Percentiles rank a stretch among this genome's conserved stretches.
Conservation (phyloP, 2,797 vertebrate species). For the Enteromius treurensis region DNA sequence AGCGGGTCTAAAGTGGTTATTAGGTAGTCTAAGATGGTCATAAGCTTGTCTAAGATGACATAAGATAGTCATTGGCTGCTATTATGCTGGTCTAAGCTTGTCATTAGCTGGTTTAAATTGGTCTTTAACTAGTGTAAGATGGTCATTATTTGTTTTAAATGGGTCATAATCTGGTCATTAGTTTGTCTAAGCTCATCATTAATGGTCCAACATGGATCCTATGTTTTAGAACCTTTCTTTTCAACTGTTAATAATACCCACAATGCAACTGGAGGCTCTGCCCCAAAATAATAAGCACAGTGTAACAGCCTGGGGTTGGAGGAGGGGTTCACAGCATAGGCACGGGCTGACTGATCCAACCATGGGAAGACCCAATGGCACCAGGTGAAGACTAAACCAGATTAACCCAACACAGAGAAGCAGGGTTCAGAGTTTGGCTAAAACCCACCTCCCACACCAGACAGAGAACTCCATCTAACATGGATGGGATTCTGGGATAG, state of each 20-base stretch:
- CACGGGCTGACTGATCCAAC: slow-evolving; percentile 4
- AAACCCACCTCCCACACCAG: slow-evolving; percentile 35
- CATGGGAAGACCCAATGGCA: background rate
- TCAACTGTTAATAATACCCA: background rate
- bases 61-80: background rate
- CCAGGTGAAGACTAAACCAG: slow-evolving; percentile 22
- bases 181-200: background rate
- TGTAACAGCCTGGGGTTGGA: slow-evolving; percentile 9
- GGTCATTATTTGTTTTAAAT: background rate
- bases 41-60: background rate
- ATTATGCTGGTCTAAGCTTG: background rate
- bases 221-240: background rate
- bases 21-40: background rate
- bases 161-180: background rate
- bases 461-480: slow-evolving; percentile 47
- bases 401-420: slow-evolving; percentile 39
- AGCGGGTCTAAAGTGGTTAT: background rate
- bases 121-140: background rate
- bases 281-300: slow-evolving; percentile 48
- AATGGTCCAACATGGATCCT: background rate
- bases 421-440: slow-evolving; percentile 35
- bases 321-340: slow-evolving; percentile 17
- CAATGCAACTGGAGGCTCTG: background rate
- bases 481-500: slow-evolving; percentile 42
- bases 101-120: background rate